Conservation (phyloP, 2,113 vertebrate genomes). For the Tragelaphus imberbis region DNA sequence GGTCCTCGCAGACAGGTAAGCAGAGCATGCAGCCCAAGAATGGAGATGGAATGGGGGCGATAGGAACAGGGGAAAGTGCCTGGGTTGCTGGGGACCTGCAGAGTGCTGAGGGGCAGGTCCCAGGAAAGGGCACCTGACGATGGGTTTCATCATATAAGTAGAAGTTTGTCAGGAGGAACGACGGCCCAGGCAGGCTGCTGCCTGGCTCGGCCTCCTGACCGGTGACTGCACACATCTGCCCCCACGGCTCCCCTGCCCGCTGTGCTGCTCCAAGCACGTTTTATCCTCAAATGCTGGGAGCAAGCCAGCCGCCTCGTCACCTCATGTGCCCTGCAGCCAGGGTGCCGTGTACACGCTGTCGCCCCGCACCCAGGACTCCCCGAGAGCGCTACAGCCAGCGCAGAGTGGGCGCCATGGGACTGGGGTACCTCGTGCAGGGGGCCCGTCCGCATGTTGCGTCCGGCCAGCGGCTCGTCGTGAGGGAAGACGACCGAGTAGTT, state of each 20-base stretch:
- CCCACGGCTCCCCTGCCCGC: not conserved
- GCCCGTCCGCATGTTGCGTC: conserved; percentile 89
- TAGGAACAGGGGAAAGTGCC: rapidly evolving
- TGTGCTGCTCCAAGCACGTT: rapidly evolving
- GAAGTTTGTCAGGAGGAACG: not conserved
- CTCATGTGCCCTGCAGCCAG: not conserved
- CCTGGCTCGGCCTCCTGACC: rapidly evolving
- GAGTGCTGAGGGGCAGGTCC: no score
- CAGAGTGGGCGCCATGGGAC: rapidly evolving
- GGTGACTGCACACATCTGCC: rapidly evolving
- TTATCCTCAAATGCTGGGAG: rapidly evolving
- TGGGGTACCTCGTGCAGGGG: conserved; percentile 88
- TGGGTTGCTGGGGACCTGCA: not conserved
- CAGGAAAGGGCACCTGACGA: not conserved
- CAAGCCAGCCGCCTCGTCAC: rapidly evolving
- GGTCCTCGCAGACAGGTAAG: not conserved
- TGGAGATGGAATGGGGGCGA: not conserved
- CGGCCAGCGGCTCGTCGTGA: conserved; percentile 92
- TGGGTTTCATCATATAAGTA: rapidly evolving
- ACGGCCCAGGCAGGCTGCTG: not conserved
- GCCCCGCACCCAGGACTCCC: rapidly evolving
- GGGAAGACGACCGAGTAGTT: conserved; percentile 96
- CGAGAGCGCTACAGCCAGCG: rapidly evolving
- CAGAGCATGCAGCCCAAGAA: not conserved
- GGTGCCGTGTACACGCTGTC: rapidly evolving